Evolutionary conservation across 2,113 vertebrate genomes (phyloP).

Genomic region (Columba livia): DNA sequence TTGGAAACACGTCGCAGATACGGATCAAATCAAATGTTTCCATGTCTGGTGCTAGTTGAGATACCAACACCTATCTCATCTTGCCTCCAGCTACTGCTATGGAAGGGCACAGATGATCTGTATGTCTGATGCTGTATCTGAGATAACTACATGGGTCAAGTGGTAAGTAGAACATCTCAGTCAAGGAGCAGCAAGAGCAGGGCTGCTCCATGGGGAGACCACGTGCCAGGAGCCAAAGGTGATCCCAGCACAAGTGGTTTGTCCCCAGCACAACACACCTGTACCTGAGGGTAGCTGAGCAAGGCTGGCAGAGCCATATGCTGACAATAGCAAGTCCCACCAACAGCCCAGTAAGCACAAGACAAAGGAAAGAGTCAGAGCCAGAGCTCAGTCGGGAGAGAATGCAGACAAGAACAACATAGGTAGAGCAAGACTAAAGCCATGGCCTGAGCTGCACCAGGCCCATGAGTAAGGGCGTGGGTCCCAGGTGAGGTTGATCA

Average conservation of each 20-base stretch:
- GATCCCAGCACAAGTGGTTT: not conserved
- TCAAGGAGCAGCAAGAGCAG: not conserved
- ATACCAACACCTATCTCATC: not conserved
- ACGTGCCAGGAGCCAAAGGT: not conserved
- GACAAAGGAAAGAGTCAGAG: not conserved
- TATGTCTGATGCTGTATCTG: no score
- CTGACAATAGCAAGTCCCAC: not conserved
- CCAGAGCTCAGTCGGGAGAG: fast-evolving
- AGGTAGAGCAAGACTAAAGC: not conserved
- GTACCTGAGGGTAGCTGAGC: not conserved
- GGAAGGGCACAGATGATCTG: not conserved
- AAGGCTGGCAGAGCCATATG: fast-evolving
- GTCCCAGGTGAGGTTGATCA: not conserved
- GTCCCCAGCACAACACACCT: no score
- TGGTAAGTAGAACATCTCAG: not conserved
- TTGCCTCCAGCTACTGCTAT: not conserved
- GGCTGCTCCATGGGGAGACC: not conserved
- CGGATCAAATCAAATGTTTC: not conserved
- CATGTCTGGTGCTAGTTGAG: not conserved
- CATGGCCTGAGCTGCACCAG: not conserved
- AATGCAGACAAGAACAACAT: fast-evolving
- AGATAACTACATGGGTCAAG: not conserved
- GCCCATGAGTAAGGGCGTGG: not conserved
- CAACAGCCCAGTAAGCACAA: not conserved
- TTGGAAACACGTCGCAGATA: not conserved